A percentile compares a stretch with the other conserved stretches of the same genome.
phyloP scores from a whole-genome alignment of 2,797 vertebrate genomes.

The Mus minutoides region DNA sequence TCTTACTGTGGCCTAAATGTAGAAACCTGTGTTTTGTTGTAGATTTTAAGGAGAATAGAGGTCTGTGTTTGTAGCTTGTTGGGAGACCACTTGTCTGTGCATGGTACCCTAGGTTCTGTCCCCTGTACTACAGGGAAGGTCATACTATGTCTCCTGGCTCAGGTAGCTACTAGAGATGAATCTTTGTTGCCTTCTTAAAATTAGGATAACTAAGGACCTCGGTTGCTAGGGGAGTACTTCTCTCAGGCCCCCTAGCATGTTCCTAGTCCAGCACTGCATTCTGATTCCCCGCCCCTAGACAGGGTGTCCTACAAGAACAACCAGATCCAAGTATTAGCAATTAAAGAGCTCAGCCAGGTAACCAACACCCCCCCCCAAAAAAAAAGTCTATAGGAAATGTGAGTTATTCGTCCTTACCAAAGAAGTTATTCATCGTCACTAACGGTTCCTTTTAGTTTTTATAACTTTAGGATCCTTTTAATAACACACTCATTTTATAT shows the following conservation, averaged over 20 bases:
- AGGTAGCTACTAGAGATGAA: not conserved
- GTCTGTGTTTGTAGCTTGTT: not conserved
- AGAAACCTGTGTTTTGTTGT: not conserved
- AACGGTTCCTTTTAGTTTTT: slow-evolving; percentile 69
- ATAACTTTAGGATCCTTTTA: slow-evolving; percentile 75
- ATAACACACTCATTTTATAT: slow-evolving; percentile 69
- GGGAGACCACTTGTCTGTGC: not conserved
- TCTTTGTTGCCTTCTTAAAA: not conserved
- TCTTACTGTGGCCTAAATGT: not conserved
- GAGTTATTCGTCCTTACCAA: slow-evolving; percentile 68
- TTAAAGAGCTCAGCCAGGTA: not conserved
- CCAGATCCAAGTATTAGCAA: not conserved
- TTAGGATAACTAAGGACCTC: not conserved
- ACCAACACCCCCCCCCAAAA: not conserved
- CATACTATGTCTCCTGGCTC: fast-evolving
- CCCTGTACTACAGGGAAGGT: not conserved
- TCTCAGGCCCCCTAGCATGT: not conserved
- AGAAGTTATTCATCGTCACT: slow-evolving; percentile 66
- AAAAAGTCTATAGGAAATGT: not conserved
- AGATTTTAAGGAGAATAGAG: not conserved
- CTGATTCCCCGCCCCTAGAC: not conserved
- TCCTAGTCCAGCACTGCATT: not conserved
- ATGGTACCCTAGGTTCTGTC: not conserved
- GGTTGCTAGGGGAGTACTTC: not conserved
- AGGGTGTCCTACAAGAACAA: not conserved